A percentile compares a stretch with the other conserved stretches of the same genome.
Evolutionary conservation across 2,888 invertebrate genomes (phyloP).

Genomic region (Ectemnius cavifrons): DNA sequence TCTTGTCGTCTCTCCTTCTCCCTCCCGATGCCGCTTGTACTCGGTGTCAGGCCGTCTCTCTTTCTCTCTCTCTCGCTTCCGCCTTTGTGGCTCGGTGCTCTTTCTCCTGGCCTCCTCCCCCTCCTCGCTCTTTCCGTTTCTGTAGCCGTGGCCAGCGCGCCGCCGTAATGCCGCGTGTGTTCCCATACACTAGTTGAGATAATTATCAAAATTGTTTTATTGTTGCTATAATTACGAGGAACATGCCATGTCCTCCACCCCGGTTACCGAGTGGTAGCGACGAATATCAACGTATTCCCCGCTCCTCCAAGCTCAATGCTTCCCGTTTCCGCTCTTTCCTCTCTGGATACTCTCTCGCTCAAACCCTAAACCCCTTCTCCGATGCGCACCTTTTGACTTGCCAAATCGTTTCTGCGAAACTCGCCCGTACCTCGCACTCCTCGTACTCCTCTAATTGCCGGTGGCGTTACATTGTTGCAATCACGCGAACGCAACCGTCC

Average conservation of each 20-base stretch:
- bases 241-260: constrained; percentile 71
- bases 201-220: constrained; percentile 78
- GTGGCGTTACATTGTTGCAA: constrained; percentile 49
- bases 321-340: background rate
- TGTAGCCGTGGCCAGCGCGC: constrained; percentile 50
- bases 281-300: constrained; percentile 23
- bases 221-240: constrained; percentile 77
- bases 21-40: background rate
- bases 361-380: background rate
- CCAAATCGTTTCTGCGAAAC: background rate
- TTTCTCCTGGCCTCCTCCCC: constrained; percentile 15
- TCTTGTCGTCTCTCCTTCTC: constrained; percentile 32
- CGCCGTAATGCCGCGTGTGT: constrained; percentile 72
- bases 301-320: background rate
- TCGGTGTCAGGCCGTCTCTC: constrained; percentile 13
- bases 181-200: constrained; percentile 77
- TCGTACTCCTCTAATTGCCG: constrained; percentile 41
- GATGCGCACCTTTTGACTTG: background rate
- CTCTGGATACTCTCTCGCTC: background rate
- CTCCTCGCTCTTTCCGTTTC: constrained; percentile 44
- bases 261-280: constrained; percentile 20
- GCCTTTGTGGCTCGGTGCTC: constrained; percentile 18
- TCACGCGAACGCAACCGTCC: constrained; percentile 37
- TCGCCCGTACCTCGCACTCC: background rate
- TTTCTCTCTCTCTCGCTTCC: constrained; percentile 34